Conservation (phyloP, 1,140 invertebrate species). For the Scaptomyza hsui region DNA sequence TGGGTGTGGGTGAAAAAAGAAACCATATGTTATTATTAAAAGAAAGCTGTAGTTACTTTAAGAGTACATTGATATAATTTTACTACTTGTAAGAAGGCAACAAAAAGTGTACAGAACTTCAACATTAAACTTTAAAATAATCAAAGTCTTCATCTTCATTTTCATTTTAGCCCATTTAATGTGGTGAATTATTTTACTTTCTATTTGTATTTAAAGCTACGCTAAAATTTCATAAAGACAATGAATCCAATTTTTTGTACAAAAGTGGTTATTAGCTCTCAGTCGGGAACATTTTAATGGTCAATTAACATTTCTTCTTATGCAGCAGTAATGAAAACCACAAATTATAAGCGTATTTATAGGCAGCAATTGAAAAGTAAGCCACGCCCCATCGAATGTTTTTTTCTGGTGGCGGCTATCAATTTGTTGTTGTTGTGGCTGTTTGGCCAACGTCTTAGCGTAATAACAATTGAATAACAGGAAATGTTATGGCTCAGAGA, state of each 20-base stretch:
- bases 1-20: not conserved
- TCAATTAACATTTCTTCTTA: not conserved
- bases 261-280: not conserved
- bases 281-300: not conserved
- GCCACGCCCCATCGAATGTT: conserved; percentile 1
- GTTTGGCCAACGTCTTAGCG: conserved; percentile 28
- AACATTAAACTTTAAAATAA: no score
- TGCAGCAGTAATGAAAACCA: not conserved
- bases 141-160: no score
- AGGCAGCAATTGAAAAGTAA: conserved; percentile 52
- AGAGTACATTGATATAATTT: not conserved
- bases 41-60: not conserved
- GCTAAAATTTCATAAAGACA: not conserved
- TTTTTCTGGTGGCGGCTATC: not conserved
- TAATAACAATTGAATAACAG: conserved; percentile 44
- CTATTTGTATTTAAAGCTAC: no score
- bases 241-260: not conserved
- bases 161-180: no score
- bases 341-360: conserved; percentile 4
- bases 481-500: conserved; percentile 48
- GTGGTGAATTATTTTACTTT: no score
- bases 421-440: conserved; percentile 6
- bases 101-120: no score
- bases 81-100: not conserved
- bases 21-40: conserved; percentile 3